A percentile compares a stretch with the other conserved stretches of the same genome.
Evolutionary conservation across 1,140 invertebrate genomes (phyloP).

Genomic region (Adelges cooleyi): DNA sequence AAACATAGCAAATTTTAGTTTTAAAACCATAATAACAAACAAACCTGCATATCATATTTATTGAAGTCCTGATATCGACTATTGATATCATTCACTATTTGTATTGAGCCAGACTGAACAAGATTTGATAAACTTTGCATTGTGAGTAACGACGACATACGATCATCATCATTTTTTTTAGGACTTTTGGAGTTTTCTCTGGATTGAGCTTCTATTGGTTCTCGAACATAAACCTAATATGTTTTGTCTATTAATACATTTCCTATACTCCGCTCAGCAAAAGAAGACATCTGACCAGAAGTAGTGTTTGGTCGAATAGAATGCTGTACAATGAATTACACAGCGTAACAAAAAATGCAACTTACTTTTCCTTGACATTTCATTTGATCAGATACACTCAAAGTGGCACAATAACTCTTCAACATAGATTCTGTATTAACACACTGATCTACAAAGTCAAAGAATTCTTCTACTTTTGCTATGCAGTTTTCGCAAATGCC

Average conservation of each 20-base stretch:
- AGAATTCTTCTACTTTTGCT: conserved; percentile 48
- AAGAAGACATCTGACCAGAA: no score
- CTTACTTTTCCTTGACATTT: conserved; percentile 49
- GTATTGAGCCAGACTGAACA: conserved; percentile 43
- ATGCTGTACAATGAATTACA: no score
- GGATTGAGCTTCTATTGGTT: background rate
- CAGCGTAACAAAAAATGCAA: no score
- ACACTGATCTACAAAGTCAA: conserved; percentile 52
- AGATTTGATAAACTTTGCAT: conserved; percentile 40
- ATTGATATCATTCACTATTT: conserved; percentile 43
- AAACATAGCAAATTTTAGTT: background rate
- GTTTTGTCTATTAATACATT: no score
- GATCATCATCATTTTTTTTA: conserved; percentile 7
- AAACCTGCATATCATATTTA: conserved; percentile 41
- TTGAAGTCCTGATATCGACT: conserved; percentile 41
- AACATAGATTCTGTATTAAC: conserved; percentile 54
- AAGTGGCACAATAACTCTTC: conserved; percentile 50
- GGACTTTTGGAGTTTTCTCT: background rate
- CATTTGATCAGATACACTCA: conserved; percentile 48
- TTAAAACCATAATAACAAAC: background rate
- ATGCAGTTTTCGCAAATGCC: conserved; percentile 54
- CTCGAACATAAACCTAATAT: conserved; percentile 18
- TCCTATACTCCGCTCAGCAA: no score
- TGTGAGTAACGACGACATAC: background rate
- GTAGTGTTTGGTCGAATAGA: no score